Base-by-base conservation (phyloP, 2,888 invertebrate genomes). In the Nemapogon koenigi region DNA sequence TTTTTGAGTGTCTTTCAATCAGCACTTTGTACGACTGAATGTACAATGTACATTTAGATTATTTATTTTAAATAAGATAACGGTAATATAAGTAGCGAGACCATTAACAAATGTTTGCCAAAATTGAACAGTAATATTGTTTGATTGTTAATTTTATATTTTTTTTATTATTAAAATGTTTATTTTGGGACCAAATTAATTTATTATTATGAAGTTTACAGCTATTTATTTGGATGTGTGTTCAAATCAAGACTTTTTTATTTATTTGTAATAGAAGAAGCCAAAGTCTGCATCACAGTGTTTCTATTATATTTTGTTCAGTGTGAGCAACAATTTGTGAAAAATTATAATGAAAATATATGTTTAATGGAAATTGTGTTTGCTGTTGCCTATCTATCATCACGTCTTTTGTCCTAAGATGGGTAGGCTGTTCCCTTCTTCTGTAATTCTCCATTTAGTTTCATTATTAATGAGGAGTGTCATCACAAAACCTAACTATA, bases 171-270 rank as follows among this genome's bases (percentile, higher is more conserved):
- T 73, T 67, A 67, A 55, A 59, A 67, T 70, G 75, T 75, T 76
- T 75, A 76, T 79, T 75, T 76, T 62, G 78, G 76, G 79, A 80
- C 72, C 73, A 81, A 80, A 78, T 73, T 73, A 72, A 72, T 76
- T 78, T 78, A 76, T 78, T 78, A 75, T 78, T 76, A 64, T 65
- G 57, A 69, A 62, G 22, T 63, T 66, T 61, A 55, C 59, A 57
- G 57, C 63, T 52, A 30, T 41, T 76, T 69, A 71, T 69, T 68
- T 63, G 60, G 63, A 64, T 71, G 73, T 59, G 62, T 72, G 68
- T 73, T 73, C 64, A 68, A 64, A 64, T 61, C 66, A 59, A 70
- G 61, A 58, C 59, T 70, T 69, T 8, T n/a, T n/a, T n/a, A 28
- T 59, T 75, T 73, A 73, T 76, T 76, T 72, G 73, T 71, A 64